Percentiles rank a stretch among this genome's conserved stretches.
phyloP scores from a whole-genome alignment of 2,113 vertebrate genomes.

The Lagopus leucura region DNA sequence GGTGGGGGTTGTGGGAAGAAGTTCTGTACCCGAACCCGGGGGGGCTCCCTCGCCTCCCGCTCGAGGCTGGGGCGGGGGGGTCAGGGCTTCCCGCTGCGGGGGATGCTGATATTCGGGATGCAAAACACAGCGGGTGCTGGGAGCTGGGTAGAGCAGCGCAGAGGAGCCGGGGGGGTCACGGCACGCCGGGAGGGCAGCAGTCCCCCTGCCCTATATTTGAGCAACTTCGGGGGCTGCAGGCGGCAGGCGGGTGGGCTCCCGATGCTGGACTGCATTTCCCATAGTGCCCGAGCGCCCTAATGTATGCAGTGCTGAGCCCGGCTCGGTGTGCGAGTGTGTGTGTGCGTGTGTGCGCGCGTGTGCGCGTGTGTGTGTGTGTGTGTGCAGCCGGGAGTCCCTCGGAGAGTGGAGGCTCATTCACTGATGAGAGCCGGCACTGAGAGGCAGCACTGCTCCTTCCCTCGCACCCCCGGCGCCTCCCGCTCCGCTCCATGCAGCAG shows the following conservation, averaged over 20 bases:
- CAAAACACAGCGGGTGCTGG: neutral
- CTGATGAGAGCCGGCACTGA: constrained; percentile 88
- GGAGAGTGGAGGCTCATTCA: constrained; percentile 87
- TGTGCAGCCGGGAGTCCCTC: constrained; percentile 73
- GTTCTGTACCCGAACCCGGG: neutral
- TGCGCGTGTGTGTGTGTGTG: neutral
- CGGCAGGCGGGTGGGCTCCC: constrained; percentile 35
- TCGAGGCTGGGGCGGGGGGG: neutral
- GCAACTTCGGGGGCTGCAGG: neutral
- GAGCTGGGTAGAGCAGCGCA: neutral
- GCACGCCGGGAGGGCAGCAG: neutral
- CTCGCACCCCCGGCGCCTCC: constrained; percentile 77
- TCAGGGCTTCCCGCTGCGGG: neutral
- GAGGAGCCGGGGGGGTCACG: neutral
- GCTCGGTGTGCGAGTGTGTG: constrained; percentile 73
- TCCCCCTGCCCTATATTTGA: neutral
- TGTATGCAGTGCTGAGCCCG: constrained; percentile 85
- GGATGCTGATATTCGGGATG: neutral
- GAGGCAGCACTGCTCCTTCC: constrained; percentile 88
- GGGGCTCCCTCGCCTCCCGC: neutral
- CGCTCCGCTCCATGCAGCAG: constrained; percentile 84
- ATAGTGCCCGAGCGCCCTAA: constrained; percentile 85
- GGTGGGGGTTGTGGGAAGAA: neutral
- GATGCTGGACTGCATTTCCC: constrained; percentile 85
- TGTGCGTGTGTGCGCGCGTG: constrained; percentile 47